Conservation (phyloP, 2,113 vertebrate species). For the Cynoglossus semilaevis region DNA sequence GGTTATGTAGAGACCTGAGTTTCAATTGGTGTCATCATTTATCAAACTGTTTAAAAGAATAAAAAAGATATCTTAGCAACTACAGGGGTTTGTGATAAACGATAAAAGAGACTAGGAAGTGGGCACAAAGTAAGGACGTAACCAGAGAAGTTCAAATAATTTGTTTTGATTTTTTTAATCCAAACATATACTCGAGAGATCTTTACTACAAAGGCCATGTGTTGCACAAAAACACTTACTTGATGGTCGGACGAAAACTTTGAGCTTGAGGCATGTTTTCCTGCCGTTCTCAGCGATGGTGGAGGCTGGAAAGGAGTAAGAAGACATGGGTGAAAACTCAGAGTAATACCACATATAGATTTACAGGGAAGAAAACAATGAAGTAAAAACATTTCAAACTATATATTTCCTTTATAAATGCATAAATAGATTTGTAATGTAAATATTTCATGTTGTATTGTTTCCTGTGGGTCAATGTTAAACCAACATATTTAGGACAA, state of each 20-base stretch:
- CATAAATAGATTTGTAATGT: conserved; percentile 1
- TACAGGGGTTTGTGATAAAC: conserved; percentile 78
- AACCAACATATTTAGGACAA: conserved; percentile 4
- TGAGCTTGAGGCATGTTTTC: conserved; percentile 95
- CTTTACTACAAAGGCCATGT: conserved; percentile 51
- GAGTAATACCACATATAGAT: background rate
- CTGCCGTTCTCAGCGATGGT: conserved; percentile 92
- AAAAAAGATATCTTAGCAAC: conserved; percentile 42
- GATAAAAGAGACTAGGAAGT: conserved; percentile 45
- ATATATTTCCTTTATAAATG: background rate
- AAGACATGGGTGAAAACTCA: conserved; percentile 46
- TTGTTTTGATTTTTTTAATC: conserved; percentile 38
- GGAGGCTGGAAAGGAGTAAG: conserved; percentile 81
- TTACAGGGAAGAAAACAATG: background rate
- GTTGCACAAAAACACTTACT: conserved; percentile 82
- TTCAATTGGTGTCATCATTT: conserved; percentile 35
- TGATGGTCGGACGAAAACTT: conserved; percentile 96
- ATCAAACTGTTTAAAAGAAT: conserved; percentile 33
- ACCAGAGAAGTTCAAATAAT: conserved; percentile 28
- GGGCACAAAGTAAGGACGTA: conserved; percentile 40
- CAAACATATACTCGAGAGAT: conserved; percentile 59
- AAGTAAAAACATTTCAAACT: background rate
- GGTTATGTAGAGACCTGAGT: conserved; percentile 29
- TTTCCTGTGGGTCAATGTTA: background rate
- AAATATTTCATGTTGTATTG: background rate